A percentile compares a stretch with the other conserved stretches of the same genome.
These are phyloP conservation scores for Lasioglossum lativentre DNA, from an alignment of 2,888 invertebrate species.

Conservation along the genomic window DNA sequence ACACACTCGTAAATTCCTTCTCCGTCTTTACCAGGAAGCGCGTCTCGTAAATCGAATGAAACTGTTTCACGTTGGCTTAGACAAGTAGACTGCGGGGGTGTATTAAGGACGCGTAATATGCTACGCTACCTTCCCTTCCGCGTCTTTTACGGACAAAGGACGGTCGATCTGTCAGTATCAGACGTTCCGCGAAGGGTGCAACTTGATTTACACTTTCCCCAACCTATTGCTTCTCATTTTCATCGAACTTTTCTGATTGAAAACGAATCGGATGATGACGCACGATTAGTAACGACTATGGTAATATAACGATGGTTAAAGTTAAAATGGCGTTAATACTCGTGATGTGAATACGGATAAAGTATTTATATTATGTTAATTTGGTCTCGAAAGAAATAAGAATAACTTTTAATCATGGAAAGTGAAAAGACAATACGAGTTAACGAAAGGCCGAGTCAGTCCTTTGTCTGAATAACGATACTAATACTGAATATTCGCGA, in stretches of 20 bases:
- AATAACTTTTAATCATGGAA: too few species aligned
- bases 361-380: too few species aligned
- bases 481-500: too few species aligned
- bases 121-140: conserved; percentile 43
- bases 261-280: too few species aligned
- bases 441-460: too few species aligned
- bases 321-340: too few species aligned
- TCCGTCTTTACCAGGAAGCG: conserved; percentile 58
- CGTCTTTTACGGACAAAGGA: conserved; percentile 33
- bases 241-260: neutral
- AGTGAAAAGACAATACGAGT: too few species aligned
- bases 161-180: conserved; percentile 69
- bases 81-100: conserved; percentile 4
- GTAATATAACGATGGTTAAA: too few species aligned
- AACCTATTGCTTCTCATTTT: conserved; percentile 39
- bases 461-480: too few species aligned
- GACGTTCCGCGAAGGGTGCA: conserved; percentile 56
- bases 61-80: conserved; percentile 47
- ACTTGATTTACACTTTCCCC: conserved; percentile 69
- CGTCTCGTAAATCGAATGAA: conserved; percentile 56
- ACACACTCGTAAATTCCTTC: conserved; percentile 52
- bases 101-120: conserved; percentile 51
- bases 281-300: too few species aligned
- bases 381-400: too few species aligned
- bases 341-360: too few species aligned